Evolutionary conservation across 2,797 vertebrate genomes (phyloP).

Genomic region (Capromys pilorides): DNA sequence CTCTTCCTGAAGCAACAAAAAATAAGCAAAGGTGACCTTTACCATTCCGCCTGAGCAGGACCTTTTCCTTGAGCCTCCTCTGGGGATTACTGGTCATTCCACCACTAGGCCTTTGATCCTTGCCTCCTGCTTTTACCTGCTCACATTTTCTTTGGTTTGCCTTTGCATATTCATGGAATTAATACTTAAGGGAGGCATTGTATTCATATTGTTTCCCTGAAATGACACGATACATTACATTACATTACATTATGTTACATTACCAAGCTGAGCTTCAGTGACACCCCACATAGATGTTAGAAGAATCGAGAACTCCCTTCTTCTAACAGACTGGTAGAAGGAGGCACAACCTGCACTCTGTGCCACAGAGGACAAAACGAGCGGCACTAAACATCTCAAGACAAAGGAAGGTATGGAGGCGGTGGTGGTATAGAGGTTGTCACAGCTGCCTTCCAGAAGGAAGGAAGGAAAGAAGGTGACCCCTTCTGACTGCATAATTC

Average conservation of each 20-base stretch:
- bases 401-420: background rate
- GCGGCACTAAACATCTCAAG: background rate
- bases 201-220: slow-evolving; percentile 51
- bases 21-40: slow-evolving; percentile 71
- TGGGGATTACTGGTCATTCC: background rate
- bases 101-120: background rate
- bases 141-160: background rate
- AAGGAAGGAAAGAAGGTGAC: slow-evolving; percentile 35
- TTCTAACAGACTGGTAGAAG: background rate
- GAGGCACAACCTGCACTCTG: background rate
- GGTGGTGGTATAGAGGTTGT: too few relatives aligned
- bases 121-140: background rate
- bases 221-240: background rate
- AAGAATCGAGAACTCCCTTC: background rate
- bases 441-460: background rate
- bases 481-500: slow-evolving; percentile 42
- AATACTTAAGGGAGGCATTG: background rate
- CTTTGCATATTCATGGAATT: background rate
- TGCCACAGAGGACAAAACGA: background rate
- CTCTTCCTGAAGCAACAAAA: slow-evolving; percentile 49
- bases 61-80: background rate
- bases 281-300: background rate
- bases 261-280: background rate
- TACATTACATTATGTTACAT: background rate
- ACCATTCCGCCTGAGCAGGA: background rate